Evolutionary conservation across 2,888 invertebrate genomes (phyloP), one percentile per base, ranked within the genome.

Genomic region (Enoplolaimus lenunculus): DNA sequence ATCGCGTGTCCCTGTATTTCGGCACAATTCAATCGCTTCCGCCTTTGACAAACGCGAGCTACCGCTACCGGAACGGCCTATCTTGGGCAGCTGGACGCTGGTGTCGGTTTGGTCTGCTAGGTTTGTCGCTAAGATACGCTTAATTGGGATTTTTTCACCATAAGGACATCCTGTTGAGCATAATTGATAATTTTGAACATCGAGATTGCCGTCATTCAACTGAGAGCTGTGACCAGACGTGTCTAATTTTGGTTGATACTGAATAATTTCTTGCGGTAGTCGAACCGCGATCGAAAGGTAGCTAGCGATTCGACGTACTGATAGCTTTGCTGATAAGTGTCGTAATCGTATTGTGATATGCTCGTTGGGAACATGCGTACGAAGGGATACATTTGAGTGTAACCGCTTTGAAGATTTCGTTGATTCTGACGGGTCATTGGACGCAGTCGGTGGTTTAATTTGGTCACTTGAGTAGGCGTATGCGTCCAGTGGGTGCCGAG

Each of bases 131-230:
- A 74, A 74, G 68, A 79, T 76, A 72, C 80, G 75, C 71, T 78
- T 76, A 72, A 83, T 80, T 76, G 84, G 80, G 66, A 85, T 81
- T 57, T 80, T 78, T 77, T 85, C 84, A 28, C 77, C 75, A 28
- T 74, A 73, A 2, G 85, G 85, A 75, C 85, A 85, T 1, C 85
- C 85, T 30, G 78, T 76, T 29, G 81, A 79, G 77, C 85, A 85
- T 74, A 85, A 80, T 75, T 84, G 81, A 31, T 82, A 76, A 7
- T 33, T 33, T 29, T 45, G 78, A 72, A 33, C 72, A n/a, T n/a
- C n/a, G n/a, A n/a, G n/a, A n/a, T n/a, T n/a, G n/a, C n/a, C n/a
- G n/a, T n/a, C n/a, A n/a, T n/a, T n/a, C n/a, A n/a, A n/a, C n/a
- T n/a, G n/a, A 75, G 60, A 21, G 64, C 64, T 26, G n/a, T n/a